Evolutionary conservation across 2,797 vertebrate species (phyloP), one percentile per base, ranked within the genome.

Genomic region (Pogoniulus pusillus): DNA sequence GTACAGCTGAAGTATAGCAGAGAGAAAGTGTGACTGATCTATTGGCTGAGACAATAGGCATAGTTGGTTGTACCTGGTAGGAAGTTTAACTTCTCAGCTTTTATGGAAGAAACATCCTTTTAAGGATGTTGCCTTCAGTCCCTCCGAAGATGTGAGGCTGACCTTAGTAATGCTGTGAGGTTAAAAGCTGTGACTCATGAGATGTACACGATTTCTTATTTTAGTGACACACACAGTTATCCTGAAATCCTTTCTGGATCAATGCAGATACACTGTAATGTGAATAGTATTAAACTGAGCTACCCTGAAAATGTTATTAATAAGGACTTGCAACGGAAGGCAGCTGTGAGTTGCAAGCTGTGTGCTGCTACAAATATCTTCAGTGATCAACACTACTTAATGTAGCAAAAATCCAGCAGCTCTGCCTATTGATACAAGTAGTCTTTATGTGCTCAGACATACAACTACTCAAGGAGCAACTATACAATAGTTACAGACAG

Each of bases 341-440:
- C 77, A 92, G 72, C 72, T 80, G 45, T 71, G 68, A 57, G 5
- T 18, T 88, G 27, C 41, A 51, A 91, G 68, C 57, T 94, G 79
- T 19, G 12, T 45, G 43, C 45, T 88, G 49, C 75, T 94, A 62
- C 64, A 84, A 73, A 27, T 73, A 71, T 70, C 47, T 85, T 43
- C 65, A 82, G 55, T 8, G 54, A 65, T 80, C 62, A 64, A 29
- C 17, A 0, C 35, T 74, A 65, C 68, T 74, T 65, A 82, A 79
- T 58, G 77, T 8, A 54, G 64, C 35, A 95, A 92, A 84, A 81
- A 70, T 64, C 82, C 64, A 90, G 68, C 83, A 88, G 71, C 68
- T 91, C 87, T 82, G 70, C 55, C 63, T 78, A 18, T 41, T 69
- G 34, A 30, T 64, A 49, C n/a, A 57, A 66, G 68, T 7, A 34